These are phyloP conservation scores for Eugnorisma glareosa DNA, from an alignment of 2,888 invertebrate genomes.

Conservation along the genomic window DNA sequence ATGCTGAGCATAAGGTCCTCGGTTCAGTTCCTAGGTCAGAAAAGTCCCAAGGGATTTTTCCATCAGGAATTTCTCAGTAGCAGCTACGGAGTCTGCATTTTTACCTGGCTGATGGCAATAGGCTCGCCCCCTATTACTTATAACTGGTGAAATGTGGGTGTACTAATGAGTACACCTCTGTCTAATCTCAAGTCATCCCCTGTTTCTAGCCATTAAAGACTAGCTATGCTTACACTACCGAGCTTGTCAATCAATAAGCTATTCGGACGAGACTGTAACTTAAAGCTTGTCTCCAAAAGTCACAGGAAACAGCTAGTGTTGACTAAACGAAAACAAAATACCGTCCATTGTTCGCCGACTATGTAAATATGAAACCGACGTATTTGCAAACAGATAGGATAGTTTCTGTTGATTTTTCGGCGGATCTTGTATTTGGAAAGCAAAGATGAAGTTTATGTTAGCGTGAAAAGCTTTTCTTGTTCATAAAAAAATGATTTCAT, in stretches of 20 bases:
- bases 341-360: constrained; percentile 11
- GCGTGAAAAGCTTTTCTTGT: neutral
- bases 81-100: neutral
- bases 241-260: no score
- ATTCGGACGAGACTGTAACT: neutral
- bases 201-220: neutral
- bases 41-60: neutral
- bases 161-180: neutral
- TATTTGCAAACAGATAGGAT: constrained; percentile 45
- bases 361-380: constrained; percentile 33
- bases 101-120: neutral
- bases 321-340: constrained; percentile 38
- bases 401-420: constrained; percentile 31
- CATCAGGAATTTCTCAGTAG: neutral
- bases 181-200: neutral
- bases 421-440: constrained; percentile 4
- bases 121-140: neutral
- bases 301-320: neutral
- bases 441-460: constrained; percentile 7
- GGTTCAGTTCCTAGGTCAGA: neutral
- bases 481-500: neutral
- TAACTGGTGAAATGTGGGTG: neutral
- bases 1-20: neutral
- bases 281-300: neutral
- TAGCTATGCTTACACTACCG: neutral